Percentiles rank a stretch among this genome's conserved stretches.
Evolutionary conservation across 2,888 invertebrate genomes (phyloP).

Genomic region (Ophonus ardosiacus): DNA sequence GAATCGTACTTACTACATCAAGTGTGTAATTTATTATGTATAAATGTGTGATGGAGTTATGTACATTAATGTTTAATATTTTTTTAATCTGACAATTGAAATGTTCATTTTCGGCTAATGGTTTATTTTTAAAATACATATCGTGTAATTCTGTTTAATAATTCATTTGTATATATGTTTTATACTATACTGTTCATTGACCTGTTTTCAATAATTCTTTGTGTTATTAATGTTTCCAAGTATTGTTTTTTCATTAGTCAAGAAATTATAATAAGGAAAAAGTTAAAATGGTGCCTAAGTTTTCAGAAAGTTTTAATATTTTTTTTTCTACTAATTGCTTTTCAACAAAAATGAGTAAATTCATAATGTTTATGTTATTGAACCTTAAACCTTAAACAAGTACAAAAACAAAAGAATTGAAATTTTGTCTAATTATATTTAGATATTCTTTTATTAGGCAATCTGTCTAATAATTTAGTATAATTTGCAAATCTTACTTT

Average conservation of each 20-base stretch:
- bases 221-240: background rate
- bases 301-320: too few relatives aligned
- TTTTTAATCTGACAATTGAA: background rate
- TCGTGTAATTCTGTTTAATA: background rate
- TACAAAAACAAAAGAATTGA: too few relatives aligned
- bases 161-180: background rate
- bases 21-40: background rate
- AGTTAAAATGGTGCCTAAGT: too few relatives aligned
- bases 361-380: too few relatives aligned
- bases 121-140: background rate
- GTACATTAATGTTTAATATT: background rate
- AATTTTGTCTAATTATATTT: too few relatives aligned
- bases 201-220: background rate
- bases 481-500: too few relatives aligned
- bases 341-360: too few relatives aligned
- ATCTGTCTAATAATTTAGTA: too few relatives aligned
- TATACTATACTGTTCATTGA: too few relatives aligned
- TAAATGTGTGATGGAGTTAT: background rate
- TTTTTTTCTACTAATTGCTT: too few relatives aligned
- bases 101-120: background rate
- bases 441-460: too few relatives aligned
- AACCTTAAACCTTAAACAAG: too few relatives aligned
- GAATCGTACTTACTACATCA: background rate
- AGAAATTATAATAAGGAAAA: background rate
- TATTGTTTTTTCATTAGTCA: background rate